Base-by-base conservation (phyloP, 2,797 vertebrate genomes). In the Falco peregrinus region DNA sequence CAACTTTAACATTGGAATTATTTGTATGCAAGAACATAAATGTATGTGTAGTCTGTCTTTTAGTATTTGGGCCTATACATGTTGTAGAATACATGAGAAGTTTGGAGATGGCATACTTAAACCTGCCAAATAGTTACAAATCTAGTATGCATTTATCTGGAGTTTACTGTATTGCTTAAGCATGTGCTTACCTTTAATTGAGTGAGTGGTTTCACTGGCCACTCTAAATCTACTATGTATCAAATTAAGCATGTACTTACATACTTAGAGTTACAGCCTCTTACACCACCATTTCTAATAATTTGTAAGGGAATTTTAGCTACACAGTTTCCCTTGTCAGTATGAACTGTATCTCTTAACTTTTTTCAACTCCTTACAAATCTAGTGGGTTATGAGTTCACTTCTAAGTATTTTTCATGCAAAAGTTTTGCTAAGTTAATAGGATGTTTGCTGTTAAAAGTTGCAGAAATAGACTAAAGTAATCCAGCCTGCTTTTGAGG, bases 401-500 rank as follows among this genome's bases (percentile, higher is more conserved):
- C 20, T 56, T 19, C 20, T 74, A 71, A 68, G 35, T 25, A 53
- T 64, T 87, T 92, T 89, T 63, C 31, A 39, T 50, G 43, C 13
- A 70, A 16, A 85, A 41, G 8, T 83, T 56, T 82, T 67, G 29
- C 35, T 53, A 80, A 64, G 12, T 88, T 93, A 87, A 53, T 51
- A 75, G 69, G 61, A 59, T 75, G 9, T 74, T 93, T 94, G n/a
- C n/a, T 83, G 64, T 68, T 91, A 61, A 53, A 91, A 71, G 64
- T 47, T 80, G 50, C 53, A 79, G 63, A 54, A 91, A 76, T 47
- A 76, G 41, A n/a, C 35, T 91, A 54, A 75, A 84, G 93, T 83
- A 70, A 92, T 87, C 70, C 59, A 74, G 67, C 53, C 21, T 56
- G 37, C 56, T 94, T 97, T 90, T 90, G 54, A 94, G 33, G 68